Conservation (phyloP, 2,888 invertebrate genomes). For the Agapetus fuscipes region DNA sequence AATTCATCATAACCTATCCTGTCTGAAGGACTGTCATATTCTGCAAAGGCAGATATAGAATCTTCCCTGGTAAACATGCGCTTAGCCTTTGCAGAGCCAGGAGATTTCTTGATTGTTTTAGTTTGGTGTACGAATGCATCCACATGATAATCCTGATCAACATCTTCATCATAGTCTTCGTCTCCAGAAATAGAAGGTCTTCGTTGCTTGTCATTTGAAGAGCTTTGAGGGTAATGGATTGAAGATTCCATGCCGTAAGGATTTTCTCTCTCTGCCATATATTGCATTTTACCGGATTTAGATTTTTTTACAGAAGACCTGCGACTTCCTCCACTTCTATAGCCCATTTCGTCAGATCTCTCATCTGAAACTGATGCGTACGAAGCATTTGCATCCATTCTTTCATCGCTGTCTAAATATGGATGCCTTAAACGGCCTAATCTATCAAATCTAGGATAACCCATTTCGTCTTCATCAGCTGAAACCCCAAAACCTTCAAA, state of each 20-base stretch:
- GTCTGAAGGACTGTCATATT: conserved; percentile 36
- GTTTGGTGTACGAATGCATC: conserved; percentile 38
- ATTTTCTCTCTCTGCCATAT: conserved; percentile 8
- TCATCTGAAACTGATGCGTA: conserved; percentile 38
- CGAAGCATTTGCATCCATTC: conserved; percentile 23
- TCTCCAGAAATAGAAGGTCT: conserved; percentile 36
- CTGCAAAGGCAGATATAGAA: conserved; percentile 37
- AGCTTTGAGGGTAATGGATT: conserved; percentile 24
- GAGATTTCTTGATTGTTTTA: conserved; percentile 43
- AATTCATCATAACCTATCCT: conserved; percentile 41
- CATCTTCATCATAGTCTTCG: conserved; percentile 11
- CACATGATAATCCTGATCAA: conserved; percentile 14
- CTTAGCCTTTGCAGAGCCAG: conserved; percentile 35
- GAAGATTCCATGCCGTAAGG: conserved; percentile 14
- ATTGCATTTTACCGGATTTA: conserved; percentile 27
- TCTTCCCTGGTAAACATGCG: conserved; percentile 39
- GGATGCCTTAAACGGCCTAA: conserved; percentile 46
- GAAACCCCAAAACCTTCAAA: conserved; percentile 54
- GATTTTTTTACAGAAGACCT: conserved; percentile 41
- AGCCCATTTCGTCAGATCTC: conserved; percentile 31
- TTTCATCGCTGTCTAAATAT: conserved; percentile 42
- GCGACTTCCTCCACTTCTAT: conserved; percentile 41
- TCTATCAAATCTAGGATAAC: conserved; percentile 53
- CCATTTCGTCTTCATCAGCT: conserved; percentile 57
- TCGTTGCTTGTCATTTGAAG: conserved; percentile 34